These are phyloP conservation scores for Triplophysa bombifrons DNA, from an alignment of 2,797 vertebrate genomes.

Conservation along the genomic window DNA sequence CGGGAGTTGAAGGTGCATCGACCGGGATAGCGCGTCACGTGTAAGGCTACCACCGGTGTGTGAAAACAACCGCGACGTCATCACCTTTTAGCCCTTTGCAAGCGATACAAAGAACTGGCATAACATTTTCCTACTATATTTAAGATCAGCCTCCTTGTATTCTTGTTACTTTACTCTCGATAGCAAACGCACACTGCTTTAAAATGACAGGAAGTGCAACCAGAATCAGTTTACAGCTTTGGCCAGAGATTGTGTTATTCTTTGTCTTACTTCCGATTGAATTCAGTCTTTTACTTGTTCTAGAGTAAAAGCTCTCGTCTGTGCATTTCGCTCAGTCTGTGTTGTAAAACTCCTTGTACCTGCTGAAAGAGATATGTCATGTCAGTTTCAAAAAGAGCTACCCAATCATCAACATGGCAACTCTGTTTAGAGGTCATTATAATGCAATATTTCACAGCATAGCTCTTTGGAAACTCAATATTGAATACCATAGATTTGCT, in stretches of 20 bases:
- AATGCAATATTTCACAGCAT: conserved; percentile 80
- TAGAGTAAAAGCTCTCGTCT: conserved; percentile 81
- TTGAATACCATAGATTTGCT: conserved; percentile 73
- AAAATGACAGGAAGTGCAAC: conserved; percentile 73
- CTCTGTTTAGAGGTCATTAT: conserved; percentile 64
- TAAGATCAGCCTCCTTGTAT: conserved; percentile 72
- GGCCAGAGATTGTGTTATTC: conserved; percentile 76
- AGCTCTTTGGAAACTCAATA: conserved; percentile 70
- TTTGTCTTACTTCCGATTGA: conserved; percentile 57
- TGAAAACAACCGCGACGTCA: conserved; percentile 61
- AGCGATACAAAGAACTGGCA: conserved; percentile 66
- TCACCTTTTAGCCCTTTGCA: conserved; percentile 70
- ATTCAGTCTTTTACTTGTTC: conserved; percentile 83
- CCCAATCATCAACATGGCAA: conserved; percentile 43
- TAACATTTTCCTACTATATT: conserved; percentile 72
- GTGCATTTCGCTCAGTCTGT: conserved; percentile 73
- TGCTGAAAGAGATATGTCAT: conserved; percentile 62
- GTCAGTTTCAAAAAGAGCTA: conserved; percentile 60
- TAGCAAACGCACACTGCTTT: conserved; percentile 67
- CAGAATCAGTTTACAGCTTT: conserved; percentile 82
- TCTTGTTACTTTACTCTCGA: conserved; percentile 71
- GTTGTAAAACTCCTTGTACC: conserved; percentile 68
- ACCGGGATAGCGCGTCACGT: conserved; percentile 80
- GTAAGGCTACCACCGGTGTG: conserved; percentile 52
- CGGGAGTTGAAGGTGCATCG: conserved; percentile 87